phyloP scores from a whole-genome alignment of 2,888 invertebrate species.

The Cataglyphis livida region DNA sequence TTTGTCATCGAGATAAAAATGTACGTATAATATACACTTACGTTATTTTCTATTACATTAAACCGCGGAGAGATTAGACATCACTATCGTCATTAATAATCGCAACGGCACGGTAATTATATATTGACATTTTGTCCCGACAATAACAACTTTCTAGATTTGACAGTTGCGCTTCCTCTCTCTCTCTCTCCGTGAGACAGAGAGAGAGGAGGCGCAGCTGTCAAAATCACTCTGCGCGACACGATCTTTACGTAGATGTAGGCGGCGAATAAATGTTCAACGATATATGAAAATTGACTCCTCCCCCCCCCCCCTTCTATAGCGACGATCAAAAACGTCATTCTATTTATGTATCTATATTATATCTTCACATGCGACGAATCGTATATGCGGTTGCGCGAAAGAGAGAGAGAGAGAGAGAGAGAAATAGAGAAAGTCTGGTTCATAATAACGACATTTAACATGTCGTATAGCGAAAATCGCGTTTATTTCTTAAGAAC shows the following conservation, averaged over 20 bases:
- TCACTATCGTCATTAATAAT: constrained; percentile 20
- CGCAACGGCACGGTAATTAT: constrained; percentile 20
- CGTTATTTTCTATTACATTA: background rate
- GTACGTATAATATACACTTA: background rate
- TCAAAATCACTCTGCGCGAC: constrained; percentile 2
- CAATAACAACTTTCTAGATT: constrained; percentile 25
- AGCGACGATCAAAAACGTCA: background rate
- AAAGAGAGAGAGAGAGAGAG: background rate
- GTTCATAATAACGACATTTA: constrained; percentile 12
- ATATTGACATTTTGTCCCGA: constrained; percentile 28
- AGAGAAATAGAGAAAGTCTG: background rate
- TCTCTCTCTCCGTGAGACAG: background rate
- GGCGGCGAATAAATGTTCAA: background rate
- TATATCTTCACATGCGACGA: background rate
- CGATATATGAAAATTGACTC: constrained; percentile 11
- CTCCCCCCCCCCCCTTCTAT: no score
- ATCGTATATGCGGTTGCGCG: background rate
- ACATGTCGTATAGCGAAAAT: background rate
- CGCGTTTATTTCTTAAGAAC: background rate
- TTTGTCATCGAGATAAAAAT: background rate
- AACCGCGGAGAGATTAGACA: constrained; percentile 1
- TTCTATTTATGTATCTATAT: background rate
- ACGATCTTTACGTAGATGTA: background rate
- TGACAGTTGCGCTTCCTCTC: no score
- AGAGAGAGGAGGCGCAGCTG: background rate